phyloP scores from a whole-genome alignment of 2,797 vertebrate genomes.

The Cirrhinus mrigala region DNA sequence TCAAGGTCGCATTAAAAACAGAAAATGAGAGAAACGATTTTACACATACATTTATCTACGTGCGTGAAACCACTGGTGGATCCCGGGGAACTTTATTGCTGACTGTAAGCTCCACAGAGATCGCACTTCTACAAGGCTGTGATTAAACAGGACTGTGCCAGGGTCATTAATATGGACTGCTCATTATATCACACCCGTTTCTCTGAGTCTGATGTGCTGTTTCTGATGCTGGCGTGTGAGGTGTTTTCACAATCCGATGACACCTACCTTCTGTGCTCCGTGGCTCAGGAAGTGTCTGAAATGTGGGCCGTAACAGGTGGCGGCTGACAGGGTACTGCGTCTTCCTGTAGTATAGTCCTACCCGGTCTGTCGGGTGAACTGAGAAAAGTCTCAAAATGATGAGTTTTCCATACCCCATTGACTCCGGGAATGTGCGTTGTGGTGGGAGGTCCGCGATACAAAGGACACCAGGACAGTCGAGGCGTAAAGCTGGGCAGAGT shows the following conservation, averaged over 20 bases:
- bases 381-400: slow-evolving; percentile 45
- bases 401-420: slow-evolving; percentile 43
- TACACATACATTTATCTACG: background rate
- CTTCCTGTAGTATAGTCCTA: slow-evolving; percentile 55
- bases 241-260: slow-evolving; percentile 55
- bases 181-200: slow-evolving; percentile 49
- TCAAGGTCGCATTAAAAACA: background rate
- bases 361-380: slow-evolving; percentile 24
- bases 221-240: slow-evolving; percentile 60
- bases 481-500: slow-evolving; percentile 19
- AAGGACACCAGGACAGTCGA: slow-evolving; percentile 15
- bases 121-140: slow-evolving; percentile 14
- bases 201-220: slow-evolving; percentile 48
- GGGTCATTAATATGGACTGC: slow-evolving; percentile 49
- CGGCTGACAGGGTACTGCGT: slow-evolving; percentile 63
- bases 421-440: slow-evolving; percentile 3
- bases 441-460: slow-evolving; percentile 29
- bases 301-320: slow-evolving; percentile 69
- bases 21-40: background rate
- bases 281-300: slow-evolving; percentile 54
- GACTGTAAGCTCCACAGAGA: slow-evolving; percentile 26
- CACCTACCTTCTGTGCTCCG: slow-evolving; percentile 57
- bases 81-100: slow-evolving; percentile 19
- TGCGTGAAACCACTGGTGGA: background rate
- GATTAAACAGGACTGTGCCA: slow-evolving; percentile 35